phyloP scores from a whole-genome alignment of 2,888 invertebrate genomes.

The Sericinus montela region DNA sequence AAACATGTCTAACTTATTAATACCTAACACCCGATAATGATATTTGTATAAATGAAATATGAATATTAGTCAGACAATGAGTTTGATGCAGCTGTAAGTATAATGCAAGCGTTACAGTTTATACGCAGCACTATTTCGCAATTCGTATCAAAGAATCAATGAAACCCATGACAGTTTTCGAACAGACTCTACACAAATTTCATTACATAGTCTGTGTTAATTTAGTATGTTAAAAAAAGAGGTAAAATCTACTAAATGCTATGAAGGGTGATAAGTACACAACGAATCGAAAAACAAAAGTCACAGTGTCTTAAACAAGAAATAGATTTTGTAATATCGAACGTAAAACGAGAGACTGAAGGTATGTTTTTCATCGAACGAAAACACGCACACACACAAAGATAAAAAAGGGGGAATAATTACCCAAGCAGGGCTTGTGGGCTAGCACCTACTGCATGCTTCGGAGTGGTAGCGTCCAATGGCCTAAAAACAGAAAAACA shows the following conservation, averaged over 20 bases:
- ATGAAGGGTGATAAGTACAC: neutral
- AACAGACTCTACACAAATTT: neutral
- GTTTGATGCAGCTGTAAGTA: conserved; percentile 10
- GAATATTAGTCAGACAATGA: conserved; percentile 12
- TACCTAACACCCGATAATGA: no score
- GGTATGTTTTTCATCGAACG: neutral
- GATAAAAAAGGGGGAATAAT: conserved; percentile 55
- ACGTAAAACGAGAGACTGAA: neutral
- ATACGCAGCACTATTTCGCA: neutral
- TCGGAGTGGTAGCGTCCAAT: conserved; percentile 79
- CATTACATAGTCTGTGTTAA: neutral
- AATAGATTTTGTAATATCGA: neutral
- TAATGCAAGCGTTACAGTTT: conserved; percentile 5
- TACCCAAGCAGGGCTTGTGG: conserved; percentile 83
- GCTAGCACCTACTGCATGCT: conserved; percentile 78
- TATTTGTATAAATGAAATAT: conserved; percentile 1
- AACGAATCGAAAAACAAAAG: neutral
- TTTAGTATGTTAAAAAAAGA: neutral
- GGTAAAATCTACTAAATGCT: conserved; percentile 7
- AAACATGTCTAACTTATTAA: no score
- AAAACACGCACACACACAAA: no score
- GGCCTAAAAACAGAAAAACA: conserved; percentile 82
- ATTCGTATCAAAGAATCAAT: neutral
- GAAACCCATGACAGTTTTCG: neutral
- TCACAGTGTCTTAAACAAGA: neutral